Evolutionary conservation across 1,140 invertebrate species (phyloP), one percentile per base, ranked within the genome.

Genomic region (Liolophura sinensis): DNA sequence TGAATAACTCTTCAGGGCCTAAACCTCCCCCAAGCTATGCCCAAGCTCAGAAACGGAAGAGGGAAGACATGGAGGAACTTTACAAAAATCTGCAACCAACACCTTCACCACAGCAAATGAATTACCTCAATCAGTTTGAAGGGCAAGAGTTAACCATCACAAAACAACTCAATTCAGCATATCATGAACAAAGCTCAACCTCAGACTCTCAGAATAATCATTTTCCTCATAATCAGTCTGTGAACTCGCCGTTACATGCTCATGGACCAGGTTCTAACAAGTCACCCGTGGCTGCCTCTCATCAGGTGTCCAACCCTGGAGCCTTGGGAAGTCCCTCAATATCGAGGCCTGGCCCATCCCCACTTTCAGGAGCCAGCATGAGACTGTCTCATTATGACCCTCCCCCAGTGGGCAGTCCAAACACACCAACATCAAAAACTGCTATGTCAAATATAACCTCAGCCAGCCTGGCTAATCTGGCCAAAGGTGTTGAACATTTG

Each of bases 121-220:
- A 94, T 74, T 97, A 96, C 87, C 88, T 96, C 67, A 96, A 94
- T 87, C 91, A 93, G 66, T 96, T 97, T 85, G 94, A 97, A 87
- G 94, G 94, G 56, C 95, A 97, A 88, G 95, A 97, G 87, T 85
- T 97, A 70, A 96, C 94, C 62, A 97, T 97, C 85, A 95, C 96
- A 82, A 97, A 96, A 84, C 95, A 97, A 85, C 92, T 95, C 20
- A 97, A 97, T 83, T 69, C 80, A 58, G 81, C 82, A 60, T 83
- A 81, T 77, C 80, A 78, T 69, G 82, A 82, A 64, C 69, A 73
- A 24, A 72, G 62, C 60, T 64, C 67, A 50, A 25, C 55, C 48
- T 46, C 20, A 47, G 47, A 49, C 46, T n/a, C 18, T 31, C 63
- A 57, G 55, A 56, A 25, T 57, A 55, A 46, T 65, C 24, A 56